These are phyloP conservation scores for Chymomyza procnemis DNA, from an alignment of 2,888 invertebrate species.

Conservation along the genomic window DNA sequence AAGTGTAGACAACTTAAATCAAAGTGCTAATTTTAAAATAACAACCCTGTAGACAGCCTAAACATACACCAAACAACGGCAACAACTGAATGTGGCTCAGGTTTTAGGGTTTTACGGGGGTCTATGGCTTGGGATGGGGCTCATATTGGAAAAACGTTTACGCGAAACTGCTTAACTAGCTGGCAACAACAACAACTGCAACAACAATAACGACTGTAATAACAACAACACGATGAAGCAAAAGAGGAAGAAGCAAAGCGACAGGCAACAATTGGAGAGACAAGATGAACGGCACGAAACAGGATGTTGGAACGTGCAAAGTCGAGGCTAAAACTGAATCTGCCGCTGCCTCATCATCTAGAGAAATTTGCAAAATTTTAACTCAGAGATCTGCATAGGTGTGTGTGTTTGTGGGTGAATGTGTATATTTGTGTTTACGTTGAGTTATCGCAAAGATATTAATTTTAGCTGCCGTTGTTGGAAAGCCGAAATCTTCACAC, in stretches of 20 bases:
- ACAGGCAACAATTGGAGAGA: slow-evolving; percentile 61
- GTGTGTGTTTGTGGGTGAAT: no score
- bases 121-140: not conserved
- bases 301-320: slow-evolving; percentile 69
- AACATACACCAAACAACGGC: slow-evolving; percentile 55
- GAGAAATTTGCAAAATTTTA: slow-evolving; percentile 54
- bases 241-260: slow-evolving; percentile 3
- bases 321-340: slow-evolving; percentile 7
- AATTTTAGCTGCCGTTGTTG: slow-evolving; percentile 71
- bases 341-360: slow-evolving; percentile 8
- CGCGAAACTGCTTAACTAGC: slow-evolving; percentile 72
- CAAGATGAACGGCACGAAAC: slow-evolving; percentile 71
- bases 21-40: slow-evolving; percentile 73
- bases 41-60: slow-evolving; percentile 70
- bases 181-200: slow-evolving; percentile 63
- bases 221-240: slow-evolving; percentile 11
- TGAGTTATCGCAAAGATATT: slow-evolving; percentile 71
- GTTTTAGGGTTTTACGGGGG: not conserved
- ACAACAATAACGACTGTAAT: slow-evolving; percentile 18
- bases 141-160: slow-evolving; percentile 70
- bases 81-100: slow-evolving; percentile 26
- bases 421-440: slow-evolving; percentile 45
- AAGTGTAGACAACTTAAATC: slow-evolving; percentile 74
- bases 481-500: slow-evolving; percentile 55
- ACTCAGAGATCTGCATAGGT: not conserved